These are phyloP conservation scores for Microtus richardsoni DNA, from an alignment of 2,113 vertebrate genomes.

Conservation along the genomic window DNA sequence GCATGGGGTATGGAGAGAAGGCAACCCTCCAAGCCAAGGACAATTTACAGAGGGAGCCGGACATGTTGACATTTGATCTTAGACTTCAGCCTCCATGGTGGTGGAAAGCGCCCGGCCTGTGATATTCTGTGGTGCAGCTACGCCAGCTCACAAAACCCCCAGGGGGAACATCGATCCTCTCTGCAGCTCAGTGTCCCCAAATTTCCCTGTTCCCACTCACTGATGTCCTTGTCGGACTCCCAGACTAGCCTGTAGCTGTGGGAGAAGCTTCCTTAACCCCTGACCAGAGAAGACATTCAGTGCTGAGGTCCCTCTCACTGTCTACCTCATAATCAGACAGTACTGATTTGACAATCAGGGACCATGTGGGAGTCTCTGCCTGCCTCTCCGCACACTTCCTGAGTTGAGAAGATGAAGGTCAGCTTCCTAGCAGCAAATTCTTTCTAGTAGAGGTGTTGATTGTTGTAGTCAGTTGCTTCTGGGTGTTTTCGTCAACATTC, in stretches of 20 bases:
- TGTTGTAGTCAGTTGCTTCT: not conserved
- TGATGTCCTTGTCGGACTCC: not conserved
- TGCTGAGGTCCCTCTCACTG: not conserved
- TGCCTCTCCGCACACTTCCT: not conserved
- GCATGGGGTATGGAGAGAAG: not conserved
- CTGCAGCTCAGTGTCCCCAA: not conserved
- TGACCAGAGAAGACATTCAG: not conserved
- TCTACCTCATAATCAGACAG: not conserved
- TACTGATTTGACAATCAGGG: not conserved
- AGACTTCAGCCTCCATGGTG: not conserved
- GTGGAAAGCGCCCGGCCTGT: not conserved
- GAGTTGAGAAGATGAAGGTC: not conserved
- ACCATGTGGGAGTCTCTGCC: not conserved
- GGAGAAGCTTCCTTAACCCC: not conserved
- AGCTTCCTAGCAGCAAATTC: not conserved
- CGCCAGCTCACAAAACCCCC: accelerated
- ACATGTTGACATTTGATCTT: not conserved
- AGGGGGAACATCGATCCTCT: not conserved
- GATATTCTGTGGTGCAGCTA: not conserved
- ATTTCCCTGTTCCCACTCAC: not conserved
- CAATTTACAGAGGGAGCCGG: not conserved
- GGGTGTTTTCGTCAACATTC: not conserved
- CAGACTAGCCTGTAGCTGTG: not conserved
- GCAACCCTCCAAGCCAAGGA: not conserved
- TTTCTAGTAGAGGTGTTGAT: not conserved